Percentiles rank a stretch among this genome's conserved stretches.
These are phyloP conservation scores for Lasioglossum oenotherae DNA, from an alignment of 2,888 invertebrate species.

Conservation along the genomic window DNA sequence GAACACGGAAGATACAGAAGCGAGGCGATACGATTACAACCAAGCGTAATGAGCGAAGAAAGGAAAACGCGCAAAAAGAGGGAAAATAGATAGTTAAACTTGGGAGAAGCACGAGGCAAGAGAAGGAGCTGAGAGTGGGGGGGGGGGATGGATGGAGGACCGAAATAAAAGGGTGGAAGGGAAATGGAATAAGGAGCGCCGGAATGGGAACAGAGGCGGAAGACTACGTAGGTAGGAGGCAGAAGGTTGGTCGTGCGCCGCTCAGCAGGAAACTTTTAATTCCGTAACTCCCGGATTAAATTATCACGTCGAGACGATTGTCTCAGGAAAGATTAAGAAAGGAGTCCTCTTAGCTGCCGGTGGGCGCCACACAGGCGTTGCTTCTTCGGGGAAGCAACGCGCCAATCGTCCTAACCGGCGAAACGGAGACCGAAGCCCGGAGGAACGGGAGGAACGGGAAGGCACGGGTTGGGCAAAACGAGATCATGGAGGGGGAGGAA, in stretches of 20 bases:
- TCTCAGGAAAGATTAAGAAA: conserved; percentile 82
- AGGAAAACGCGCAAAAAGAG: conserved; percentile 17
- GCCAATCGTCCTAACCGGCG: conserved; percentile 61
- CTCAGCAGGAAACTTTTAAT: conserved; percentile 83
- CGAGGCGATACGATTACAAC: conserved; percentile 18
- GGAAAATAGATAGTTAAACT: conserved; percentile 31
- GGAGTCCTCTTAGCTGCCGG: conserved; percentile 61
- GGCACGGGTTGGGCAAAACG: conserved; percentile 6
- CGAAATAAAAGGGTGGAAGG: conserved; percentile 8
- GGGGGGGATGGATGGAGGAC: neutral
- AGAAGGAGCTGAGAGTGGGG: neutral
- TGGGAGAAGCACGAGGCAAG: conserved; percentile 3
- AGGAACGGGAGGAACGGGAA: neutral
- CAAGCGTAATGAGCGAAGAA: conserved; percentile 1
- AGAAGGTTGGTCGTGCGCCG: conserved; percentile 66
- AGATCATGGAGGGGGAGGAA: conserved; percentile 22
- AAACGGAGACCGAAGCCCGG: conserved; percentile 12
- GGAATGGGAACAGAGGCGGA: conserved; percentile 9
- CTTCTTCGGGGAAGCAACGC: conserved; percentile 62
- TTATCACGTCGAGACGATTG: conserved; percentile 83
- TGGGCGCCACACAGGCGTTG: conserved; percentile 58
- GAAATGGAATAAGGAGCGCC: conserved; percentile 15
- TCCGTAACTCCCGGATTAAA: conserved; percentile 83
- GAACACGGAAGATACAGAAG: neutral
- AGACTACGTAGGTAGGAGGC: conserved; percentile 40